Evolutionary conservation across 1,140 invertebrate species (phyloP), one percentile per base, ranked within the genome.

Genomic region (Drosophila cardini): DNA sequence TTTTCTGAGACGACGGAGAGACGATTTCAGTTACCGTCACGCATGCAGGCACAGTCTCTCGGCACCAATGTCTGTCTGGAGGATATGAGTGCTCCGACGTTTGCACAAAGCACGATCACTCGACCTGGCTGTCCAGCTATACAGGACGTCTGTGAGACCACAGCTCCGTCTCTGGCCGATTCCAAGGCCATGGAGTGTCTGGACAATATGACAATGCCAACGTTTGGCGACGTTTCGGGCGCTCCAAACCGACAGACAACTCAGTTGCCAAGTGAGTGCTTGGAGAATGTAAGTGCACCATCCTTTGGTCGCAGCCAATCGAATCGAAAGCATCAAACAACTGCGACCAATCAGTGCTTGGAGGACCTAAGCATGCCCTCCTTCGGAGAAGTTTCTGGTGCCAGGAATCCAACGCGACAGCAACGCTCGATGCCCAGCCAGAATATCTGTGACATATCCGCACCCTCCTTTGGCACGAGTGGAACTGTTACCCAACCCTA

Each of bases 171-270:
- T 38, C 36, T 38, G 36, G 36, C 9, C 8, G 11, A 4, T 50
- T 4, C 11, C 21, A 15, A 32, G 10, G 16, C 42, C 7, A 57
- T 46, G 4, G 77, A 78, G 40, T 63, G 15, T 2, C 7, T 78
- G 13, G 53, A 69, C 1, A 50, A 80, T 21, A 30, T 69, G 16
- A 62, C 72, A 2, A 67, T 76, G 75, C 82, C 68, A 0, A 62
- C 71, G 7, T 85, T 43, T 40, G 52, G 2, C 0, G 53, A 42
- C 6, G 36, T 77, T 4, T 61, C 67, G 5, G 56, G 16, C 2
- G 13, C 48, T 4, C 40, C 64, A 5, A 21, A 18, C 2, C 11
- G 42, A 15, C 42, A 16, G n/a, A 40, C 13, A n/a, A 40, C 11
- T n/a, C 4, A 45, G 0, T 3, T 61, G 42, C 55, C 65, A 4